Conservation (phyloP, 1,140 invertebrate genomes). For the Dendrolimus kikuchii region DNA sequence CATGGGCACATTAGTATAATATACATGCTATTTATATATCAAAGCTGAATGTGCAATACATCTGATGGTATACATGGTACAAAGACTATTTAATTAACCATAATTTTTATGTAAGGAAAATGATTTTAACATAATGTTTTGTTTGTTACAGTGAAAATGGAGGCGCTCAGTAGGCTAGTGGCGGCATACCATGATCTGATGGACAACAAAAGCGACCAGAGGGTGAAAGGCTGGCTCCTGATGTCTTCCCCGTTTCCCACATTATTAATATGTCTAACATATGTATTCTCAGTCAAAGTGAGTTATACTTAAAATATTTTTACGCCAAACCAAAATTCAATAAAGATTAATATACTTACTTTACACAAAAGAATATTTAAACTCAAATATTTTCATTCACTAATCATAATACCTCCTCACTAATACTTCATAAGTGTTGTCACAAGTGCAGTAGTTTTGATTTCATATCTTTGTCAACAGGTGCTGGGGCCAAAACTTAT, state of each 20-base stretch:
- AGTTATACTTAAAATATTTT: conserved; percentile 23
- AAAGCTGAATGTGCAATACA: no score
- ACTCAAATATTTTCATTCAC: no score
- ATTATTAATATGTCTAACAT: conserved; percentile 81
- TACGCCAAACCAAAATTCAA: no score
- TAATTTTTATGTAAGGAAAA: background rate
- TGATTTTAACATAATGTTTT: background rate
- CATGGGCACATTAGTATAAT: no score
- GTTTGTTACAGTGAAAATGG: conserved; percentile 62
- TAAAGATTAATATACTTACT: no score
- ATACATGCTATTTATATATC: no score
- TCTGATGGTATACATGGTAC: no score
- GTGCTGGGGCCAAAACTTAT: conserved; percentile 85
- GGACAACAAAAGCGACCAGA: conserved; percentile 83
- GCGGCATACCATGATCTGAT: conserved; percentile 76
- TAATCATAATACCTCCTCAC: no score
- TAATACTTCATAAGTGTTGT: no score
- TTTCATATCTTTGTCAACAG: conserved; percentile 45
- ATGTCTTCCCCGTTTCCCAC: conserved; percentile 90
- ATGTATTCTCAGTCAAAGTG: conserved; percentile 86
- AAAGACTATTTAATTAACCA: no score
- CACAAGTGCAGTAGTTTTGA: no score
- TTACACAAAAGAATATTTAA: no score
- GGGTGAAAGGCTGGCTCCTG: conserved; percentile 87
- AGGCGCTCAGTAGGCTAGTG: conserved; percentile 47